Evolutionary conservation across 2,888 invertebrate genomes (phyloP).

Genomic region (Epicampocera succincta): DNA sequence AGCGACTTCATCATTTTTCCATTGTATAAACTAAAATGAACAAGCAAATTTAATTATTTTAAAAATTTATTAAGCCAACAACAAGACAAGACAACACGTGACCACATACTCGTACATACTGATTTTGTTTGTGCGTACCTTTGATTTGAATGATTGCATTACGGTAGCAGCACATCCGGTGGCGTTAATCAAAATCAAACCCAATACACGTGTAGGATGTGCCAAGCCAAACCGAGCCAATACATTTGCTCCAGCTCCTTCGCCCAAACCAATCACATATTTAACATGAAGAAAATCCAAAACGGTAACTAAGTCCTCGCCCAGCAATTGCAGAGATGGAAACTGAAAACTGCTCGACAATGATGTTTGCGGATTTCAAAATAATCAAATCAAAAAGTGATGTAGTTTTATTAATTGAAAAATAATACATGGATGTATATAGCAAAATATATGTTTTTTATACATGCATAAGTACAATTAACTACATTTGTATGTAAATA

Average conservation of each 20-base stretch:
- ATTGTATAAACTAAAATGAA: constrained; percentile 86
- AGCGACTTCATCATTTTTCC: constrained; percentile 92
- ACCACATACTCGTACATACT: too few relatives aligned
- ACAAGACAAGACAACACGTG: too few relatives aligned
- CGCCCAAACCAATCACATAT: constrained; percentile 92
- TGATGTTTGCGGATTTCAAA: not conserved
- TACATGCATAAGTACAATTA: too few relatives aligned
- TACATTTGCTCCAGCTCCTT: constrained; percentile 94
- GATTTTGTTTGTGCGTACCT: constrained; percentile 80
- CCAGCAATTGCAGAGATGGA: constrained; percentile 90
- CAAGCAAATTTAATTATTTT: not conserved
- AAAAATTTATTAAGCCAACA: not conserved
- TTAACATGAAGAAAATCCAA: constrained; percentile 91
- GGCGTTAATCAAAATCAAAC: constrained; percentile 92
- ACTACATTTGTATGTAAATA: too few relatives aligned
- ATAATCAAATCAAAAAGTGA: not conserved
- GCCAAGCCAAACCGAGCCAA: constrained; percentile 92
- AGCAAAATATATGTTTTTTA: too few relatives aligned
- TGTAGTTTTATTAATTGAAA: constrained; percentile 19
- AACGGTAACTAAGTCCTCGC: constrained; percentile 91
- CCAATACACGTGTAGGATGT: constrained; percentile 89
- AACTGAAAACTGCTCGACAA: constrained; percentile 86
- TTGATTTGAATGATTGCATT: constrained; percentile 91
- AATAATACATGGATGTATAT: not conserved
- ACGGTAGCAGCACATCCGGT: constrained; percentile 93